Evolutionary conservation across 2,888 invertebrate species (phyloP).

Genomic region (Xestia ashworthii): DNA sequence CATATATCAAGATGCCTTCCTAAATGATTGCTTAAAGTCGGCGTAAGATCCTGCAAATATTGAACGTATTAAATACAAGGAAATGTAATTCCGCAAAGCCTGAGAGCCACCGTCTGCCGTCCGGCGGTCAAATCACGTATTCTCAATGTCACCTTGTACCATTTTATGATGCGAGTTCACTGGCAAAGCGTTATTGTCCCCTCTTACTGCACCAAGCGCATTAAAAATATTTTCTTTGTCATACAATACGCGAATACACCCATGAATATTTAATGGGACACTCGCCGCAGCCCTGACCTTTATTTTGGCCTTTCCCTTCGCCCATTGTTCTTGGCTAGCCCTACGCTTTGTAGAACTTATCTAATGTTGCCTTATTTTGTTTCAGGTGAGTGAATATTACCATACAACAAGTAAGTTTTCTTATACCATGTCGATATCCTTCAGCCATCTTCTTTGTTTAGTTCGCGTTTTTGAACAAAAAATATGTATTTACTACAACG

Average conservation of each 20-base stretch:
- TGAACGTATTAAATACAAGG: slow-evolving; percentile 59
- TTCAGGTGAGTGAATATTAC: slow-evolving; percentile 70
- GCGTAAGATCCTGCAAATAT: slow-evolving; percentile 56
- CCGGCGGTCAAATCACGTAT: slow-evolving; percentile 72
- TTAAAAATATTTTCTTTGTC: slow-evolving; percentile 81
- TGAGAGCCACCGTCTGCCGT: slow-evolving; percentile 53
- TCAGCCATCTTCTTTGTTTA: slow-evolving; percentile 53
- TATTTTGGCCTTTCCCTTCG: slow-evolving; percentile 83
- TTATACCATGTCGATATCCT: slow-evolving; percentile 35
- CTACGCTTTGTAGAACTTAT: slow-evolving; percentile 72
- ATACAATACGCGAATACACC: slow-evolving; percentile 81
- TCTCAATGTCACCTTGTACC: slow-evolving; percentile 76
- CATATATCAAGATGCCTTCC: slow-evolving; percentile 5
- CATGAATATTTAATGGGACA: slow-evolving; percentile 86
- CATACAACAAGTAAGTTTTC: slow-evolving; percentile 58
- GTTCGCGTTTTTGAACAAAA: slow-evolving; percentile 53
- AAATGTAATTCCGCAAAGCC: slow-evolving; percentile 62
- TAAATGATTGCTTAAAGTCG: slow-evolving; percentile 45
- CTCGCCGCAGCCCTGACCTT: slow-evolving; percentile 83
- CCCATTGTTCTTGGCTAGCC: slow-evolving; percentile 80
- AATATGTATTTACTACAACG: slow-evolving; percentile 59
- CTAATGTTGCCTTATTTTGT: slow-evolving; percentile 79
- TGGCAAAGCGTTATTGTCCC: slow-evolving; percentile 66
- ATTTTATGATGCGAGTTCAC: slow-evolving; percentile 70
- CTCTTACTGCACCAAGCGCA: slow-evolving; percentile 73